These are phyloP conservation scores for Ammodramus savannarum DNA, from an alignment of 2,113 vertebrate genomes.

Conservation along the genomic window DNA sequence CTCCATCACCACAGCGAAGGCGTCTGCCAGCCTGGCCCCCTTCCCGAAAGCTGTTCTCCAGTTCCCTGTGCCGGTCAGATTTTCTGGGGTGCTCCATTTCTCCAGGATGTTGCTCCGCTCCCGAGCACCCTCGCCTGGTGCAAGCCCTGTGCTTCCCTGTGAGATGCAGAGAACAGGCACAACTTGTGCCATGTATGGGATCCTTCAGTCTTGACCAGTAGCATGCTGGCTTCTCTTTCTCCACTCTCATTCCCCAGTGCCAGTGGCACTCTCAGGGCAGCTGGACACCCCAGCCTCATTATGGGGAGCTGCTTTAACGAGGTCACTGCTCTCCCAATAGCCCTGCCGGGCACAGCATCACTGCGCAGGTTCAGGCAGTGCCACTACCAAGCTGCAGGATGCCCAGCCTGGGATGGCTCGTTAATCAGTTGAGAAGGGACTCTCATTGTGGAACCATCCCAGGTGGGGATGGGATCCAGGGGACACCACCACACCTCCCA, in stretches of 20 bases:
- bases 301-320: rapidly evolving
- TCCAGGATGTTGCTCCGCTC: not conserved
- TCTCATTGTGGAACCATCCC: not conserved
- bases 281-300: not conserved
- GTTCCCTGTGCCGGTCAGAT: not conserved
- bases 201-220: not conserved
- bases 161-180: not conserved
- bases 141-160: not conserved
- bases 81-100: not conserved
- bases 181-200: not conserved
- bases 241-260: not conserved
- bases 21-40: conserved; percentile 3
- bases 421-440: not conserved
- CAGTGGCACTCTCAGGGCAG: rapidly evolving
- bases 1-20: conserved; percentile 6
- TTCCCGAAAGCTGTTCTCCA: not conserved
- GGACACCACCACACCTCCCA: not conserved
- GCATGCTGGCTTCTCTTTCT: rapidly evolving
- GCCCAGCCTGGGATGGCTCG: not conserved
- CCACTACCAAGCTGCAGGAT: rapidly evolving
- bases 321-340: not conserved
- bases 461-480: not conserved
- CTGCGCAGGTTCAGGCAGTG: not conserved
- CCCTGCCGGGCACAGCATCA: rapidly evolving
- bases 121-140: not conserved